phyloP scores from a whole-genome alignment of 2,113 vertebrate species.

The Gadus chalcogrammus region DNA sequence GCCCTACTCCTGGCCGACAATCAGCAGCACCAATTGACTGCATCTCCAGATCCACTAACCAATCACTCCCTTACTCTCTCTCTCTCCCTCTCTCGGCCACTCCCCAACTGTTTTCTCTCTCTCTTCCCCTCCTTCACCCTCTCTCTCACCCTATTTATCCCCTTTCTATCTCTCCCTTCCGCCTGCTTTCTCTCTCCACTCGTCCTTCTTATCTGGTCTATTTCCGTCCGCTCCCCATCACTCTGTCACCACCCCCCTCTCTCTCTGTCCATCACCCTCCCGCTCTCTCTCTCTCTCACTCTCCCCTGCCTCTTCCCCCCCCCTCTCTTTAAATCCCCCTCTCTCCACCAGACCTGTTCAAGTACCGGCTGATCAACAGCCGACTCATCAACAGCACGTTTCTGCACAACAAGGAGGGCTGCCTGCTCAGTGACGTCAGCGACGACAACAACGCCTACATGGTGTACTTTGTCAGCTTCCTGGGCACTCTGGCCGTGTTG shows the following conservation, averaged over 20 bases:
- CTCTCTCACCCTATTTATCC: no score
- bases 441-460: conserved; percentile 97
- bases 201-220: no score
- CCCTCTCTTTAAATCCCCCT: background rate
- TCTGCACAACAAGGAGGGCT: conserved; percentile 96
- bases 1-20: no score
- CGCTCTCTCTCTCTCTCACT: background rate
- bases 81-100: background rate
- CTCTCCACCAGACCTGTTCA: conserved; percentile 82
- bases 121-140: background rate
- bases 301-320: background rate
- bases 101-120: no score
- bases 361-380: conserved; percentile 91
- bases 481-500: conserved; percentile 92
- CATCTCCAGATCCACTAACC: no score
- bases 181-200: no score
- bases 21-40: no score
- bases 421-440: conserved; percentile 86
- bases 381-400: conserved; percentile 92
- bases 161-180: no score
- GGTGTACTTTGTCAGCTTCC: conserved; percentile 98
- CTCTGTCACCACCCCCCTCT: background rate
- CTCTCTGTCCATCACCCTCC: background rate
- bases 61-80: background rate
- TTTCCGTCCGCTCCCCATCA: background rate